phyloP scores from a whole-genome alignment of 2,888 invertebrate genomes.

The Drosophila falleni region DNA sequence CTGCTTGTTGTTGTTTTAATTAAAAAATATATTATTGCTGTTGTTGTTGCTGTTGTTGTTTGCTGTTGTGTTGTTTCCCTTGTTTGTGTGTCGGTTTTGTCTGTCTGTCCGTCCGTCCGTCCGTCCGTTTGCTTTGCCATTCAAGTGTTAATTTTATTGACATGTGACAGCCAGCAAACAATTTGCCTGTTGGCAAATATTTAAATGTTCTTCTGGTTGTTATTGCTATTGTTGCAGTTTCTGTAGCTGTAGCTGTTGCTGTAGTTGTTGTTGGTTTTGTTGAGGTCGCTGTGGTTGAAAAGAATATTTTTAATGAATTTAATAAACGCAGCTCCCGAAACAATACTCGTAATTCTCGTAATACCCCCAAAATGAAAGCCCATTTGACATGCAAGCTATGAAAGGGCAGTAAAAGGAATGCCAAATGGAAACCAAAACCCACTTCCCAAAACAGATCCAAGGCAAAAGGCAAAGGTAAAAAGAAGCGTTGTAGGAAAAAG shows the following conservation, averaged over 20 bases:
- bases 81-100: conserved; percentile 14
- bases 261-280: conserved; percentile 21
- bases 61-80: conserved; percentile 24
- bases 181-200: conserved; percentile 62
- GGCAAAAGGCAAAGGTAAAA: conserved; percentile 25
- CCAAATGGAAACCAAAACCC: conserved; percentile 46
- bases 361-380: conserved; percentile 27
- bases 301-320: conserved; percentile 72
- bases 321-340: conserved; percentile 55
- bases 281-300: conserved; percentile 59
- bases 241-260: conserved; percentile 3
- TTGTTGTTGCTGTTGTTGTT: conserved; percentile 57
- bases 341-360: conserved; percentile 52
- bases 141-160: conserved; percentile 80
- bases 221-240: conserved; percentile 9
- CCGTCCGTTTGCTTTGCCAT: conserved; percentile 46
- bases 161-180: conserved; percentile 76
- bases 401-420: conserved; percentile 52
- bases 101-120: conserved; percentile 11
- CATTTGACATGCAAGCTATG: conserved; percentile 62
- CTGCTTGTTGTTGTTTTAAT: conserved; percentile 69
- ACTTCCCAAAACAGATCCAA: conserved; percentile 6
- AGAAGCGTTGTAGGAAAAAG: conserved; percentile 45
- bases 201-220: conserved; percentile 52
- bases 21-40: conserved; percentile 60